These are phyloP conservation scores for Antheraea pernyi DNA, from an alignment of 1,140 invertebrate genomes.

Conservation along the genomic window DNA sequence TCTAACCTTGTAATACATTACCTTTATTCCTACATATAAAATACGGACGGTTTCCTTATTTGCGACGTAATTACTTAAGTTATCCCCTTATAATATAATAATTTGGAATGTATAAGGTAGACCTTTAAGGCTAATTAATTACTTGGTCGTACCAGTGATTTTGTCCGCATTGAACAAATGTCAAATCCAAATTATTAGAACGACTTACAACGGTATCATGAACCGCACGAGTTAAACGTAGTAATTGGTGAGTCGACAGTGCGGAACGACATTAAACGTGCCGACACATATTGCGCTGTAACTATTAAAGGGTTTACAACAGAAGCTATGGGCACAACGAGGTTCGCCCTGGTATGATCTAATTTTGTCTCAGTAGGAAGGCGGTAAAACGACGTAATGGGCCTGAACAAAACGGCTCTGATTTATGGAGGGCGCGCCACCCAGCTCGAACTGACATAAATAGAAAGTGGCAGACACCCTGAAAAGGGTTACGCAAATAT, in stretches of 20 bases:
- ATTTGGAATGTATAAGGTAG: not conserved
- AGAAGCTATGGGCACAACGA: slow-evolving; percentile 46
- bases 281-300: slow-evolving; percentile 35
- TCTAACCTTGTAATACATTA: too few relatives aligned
- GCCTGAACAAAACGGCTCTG: slow-evolving; percentile 63
- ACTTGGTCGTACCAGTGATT: not conserved
- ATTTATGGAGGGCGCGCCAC: slow-evolving; percentile 61
- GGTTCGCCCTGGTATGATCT: slow-evolving; percentile 60
- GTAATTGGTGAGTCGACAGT: not conserved
- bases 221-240: not conserved
- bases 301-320: slow-evolving; percentile 63
- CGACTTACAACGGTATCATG: too few relatives aligned
- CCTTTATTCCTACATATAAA: too few relatives aligned
- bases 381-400: slow-evolving; percentile 69
- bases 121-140: not conserved
- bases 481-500: slow-evolving; percentile 53
- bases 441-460: slow-evolving; percentile 53
- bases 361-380: slow-evolving; percentile 67
- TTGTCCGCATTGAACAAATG: not conserved
- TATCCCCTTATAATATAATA: not conserved
- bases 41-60: too few relatives aligned
- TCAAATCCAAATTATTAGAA: not conserved
- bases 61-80: too few relatives aligned
- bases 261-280: slow-evolving; percentile 18
- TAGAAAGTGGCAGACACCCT: slow-evolving; percentile 53